Evolutionary conservation across 2,113 vertebrate genomes (phyloP).

Genomic region (Pangasianodon gigas): DNA sequence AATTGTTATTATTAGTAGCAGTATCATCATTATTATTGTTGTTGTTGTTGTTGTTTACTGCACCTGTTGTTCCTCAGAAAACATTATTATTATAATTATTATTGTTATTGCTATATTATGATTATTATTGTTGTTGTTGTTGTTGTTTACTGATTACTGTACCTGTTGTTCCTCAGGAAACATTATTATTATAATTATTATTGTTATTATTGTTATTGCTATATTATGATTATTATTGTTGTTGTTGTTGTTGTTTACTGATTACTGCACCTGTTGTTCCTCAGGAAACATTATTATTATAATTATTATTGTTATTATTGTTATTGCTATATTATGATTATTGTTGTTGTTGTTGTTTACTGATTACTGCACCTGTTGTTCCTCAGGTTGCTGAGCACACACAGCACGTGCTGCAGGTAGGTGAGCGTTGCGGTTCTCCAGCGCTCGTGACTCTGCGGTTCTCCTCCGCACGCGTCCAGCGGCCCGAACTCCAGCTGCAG

Average conservation of each 20-base stretch:
- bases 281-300: too few relatives aligned
- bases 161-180: slow-evolving; percentile 78
- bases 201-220: too few relatives aligned
- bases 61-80: too few relatives aligned
- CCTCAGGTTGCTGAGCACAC: slow-evolving; percentile 85
- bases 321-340: not conserved
- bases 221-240: not conserved
- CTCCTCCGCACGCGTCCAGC: slow-evolving; percentile 69
- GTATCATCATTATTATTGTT: too few relatives aligned
- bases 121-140: too few relatives aligned
- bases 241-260: too few relatives aligned
- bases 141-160: slow-evolving; percentile 3
- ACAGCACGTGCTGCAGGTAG: slow-evolving; percentile 90
- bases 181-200: too few relatives aligned
- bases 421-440: slow-evolving; percentile 85
- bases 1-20: not conserved
- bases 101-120: not conserved
- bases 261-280: too few relatives aligned
- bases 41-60: too few relatives aligned
- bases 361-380: slow-evolving; percentile 83
- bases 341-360: too few relatives aligned
- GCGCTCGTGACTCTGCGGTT: slow-evolving; percentile 76
- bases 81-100: too few relatives aligned
- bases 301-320: too few relatives aligned
- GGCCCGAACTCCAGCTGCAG: slow-evolving; percentile 88